Conservation (phyloP, 2,888 invertebrate genomes). For the Gonocerus acuteangulatus region DNA sequence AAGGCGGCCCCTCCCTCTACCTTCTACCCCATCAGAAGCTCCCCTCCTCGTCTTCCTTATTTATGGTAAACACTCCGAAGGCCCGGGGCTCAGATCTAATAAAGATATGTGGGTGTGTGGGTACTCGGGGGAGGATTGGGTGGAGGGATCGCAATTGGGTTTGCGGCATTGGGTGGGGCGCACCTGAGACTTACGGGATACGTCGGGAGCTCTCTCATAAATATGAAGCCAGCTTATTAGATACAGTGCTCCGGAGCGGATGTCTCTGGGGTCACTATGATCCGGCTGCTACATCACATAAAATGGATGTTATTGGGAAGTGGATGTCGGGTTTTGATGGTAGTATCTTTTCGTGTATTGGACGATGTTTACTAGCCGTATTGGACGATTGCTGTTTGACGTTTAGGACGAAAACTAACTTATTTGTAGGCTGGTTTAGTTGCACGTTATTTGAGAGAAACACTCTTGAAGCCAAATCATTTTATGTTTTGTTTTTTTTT, state of each 20-base stretch:
- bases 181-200: constrained; percentile 7
- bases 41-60: constrained; percentile 13
- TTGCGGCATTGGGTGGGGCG: constrained; percentile 19
- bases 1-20: too few relatives aligned
- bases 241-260: not conserved
- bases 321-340: too few relatives aligned
- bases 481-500: too few relatives aligned
- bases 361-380: too few relatives aligned
- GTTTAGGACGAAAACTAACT: too few relatives aligned
- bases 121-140: not conserved
- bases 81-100: constrained; percentile 6
- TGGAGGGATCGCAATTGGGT: constrained; percentile 18
- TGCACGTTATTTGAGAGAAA: too few relatives aligned
- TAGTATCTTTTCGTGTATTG: too few relatives aligned
- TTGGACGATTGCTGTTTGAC: too few relatives aligned
- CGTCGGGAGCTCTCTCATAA: constrained; percentile 8
- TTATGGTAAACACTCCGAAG: constrained; percentile 19
- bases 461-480: too few relatives aligned
- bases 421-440: too few relatives aligned
- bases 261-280: not conserved
- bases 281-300: too few relatives aligned
- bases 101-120: constrained; percentile 11
- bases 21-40: not conserved
- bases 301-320: too few relatives aligned
- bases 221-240: constrained; percentile 23